Evolutionary conservation across 2,113 vertebrate species (phyloP).

Genomic region (Sceloporus tristichus): DNA sequence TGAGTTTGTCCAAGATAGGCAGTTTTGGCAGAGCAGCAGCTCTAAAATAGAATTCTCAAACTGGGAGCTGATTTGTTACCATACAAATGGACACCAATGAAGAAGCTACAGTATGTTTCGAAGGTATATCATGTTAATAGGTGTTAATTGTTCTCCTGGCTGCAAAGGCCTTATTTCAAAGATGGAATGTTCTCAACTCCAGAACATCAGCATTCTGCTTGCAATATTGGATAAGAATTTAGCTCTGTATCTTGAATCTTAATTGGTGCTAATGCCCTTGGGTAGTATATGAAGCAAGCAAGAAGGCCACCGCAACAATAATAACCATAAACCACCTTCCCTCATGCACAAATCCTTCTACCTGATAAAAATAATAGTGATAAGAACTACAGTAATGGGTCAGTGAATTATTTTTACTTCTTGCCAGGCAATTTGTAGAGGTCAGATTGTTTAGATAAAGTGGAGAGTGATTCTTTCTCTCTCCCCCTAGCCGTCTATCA

Average conservation of each 20-base stretch:
- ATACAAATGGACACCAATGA: neutral
- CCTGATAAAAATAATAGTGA: slow-evolving; percentile 27
- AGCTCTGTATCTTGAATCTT: neutral
- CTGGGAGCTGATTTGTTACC: neutral
- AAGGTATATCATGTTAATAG: neutral
- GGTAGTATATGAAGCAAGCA: slow-evolving; percentile 5
- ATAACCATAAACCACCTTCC: slow-evolving; percentile 16
- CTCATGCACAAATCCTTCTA: neutral
- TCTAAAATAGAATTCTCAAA: neutral
- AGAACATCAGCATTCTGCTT: neutral
- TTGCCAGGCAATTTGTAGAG: slow-evolving; percentile 53
- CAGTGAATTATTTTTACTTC: slow-evolving; percentile 16
- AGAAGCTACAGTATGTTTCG: neutral
- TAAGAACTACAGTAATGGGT: slow-evolving; percentile 41
- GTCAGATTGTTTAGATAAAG: slow-evolving; percentile 47
- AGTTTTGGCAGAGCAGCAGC: neutral
- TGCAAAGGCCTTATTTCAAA: neutral
- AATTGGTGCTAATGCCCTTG: slow-evolving; percentile 5
- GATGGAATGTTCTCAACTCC: neutral
- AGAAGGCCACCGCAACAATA: slow-evolving; percentile 13
- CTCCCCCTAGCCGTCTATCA: slow-evolving; percentile 47
- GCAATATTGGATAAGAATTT: neutral
- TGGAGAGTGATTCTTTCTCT: slow-evolving; percentile 51
- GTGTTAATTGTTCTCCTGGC: neutral
- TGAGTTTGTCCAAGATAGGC: neutral